Conservation (phyloP, 2,113 vertebrate genomes). For the Bostrychus sinensis region DNA sequence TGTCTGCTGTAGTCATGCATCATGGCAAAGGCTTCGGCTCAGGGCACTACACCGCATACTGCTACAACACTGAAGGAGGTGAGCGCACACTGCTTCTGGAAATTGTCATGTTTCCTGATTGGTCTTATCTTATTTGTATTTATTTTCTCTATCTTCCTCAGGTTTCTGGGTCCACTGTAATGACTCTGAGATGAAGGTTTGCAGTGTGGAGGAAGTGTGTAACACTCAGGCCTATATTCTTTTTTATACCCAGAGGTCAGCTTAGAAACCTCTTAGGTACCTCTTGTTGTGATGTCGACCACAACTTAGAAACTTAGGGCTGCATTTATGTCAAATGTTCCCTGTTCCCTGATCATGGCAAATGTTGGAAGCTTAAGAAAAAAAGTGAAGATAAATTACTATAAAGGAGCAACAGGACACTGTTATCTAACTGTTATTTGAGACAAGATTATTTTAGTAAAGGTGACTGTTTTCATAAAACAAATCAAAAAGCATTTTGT, state of each 20-base stretch:
- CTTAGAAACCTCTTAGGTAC: conserved; percentile 72
- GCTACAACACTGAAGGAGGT: conserved; percentile 99
- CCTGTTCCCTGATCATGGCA: conserved; percentile 34
- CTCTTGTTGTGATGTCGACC: conserved; percentile 75
- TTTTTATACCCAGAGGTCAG: conserved; percentile 98
- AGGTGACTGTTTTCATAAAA: not conserved
- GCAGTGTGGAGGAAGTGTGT: conserved; percentile 98
- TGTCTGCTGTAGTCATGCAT: conserved; percentile 99
- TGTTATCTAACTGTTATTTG: not conserved
- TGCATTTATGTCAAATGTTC: conserved; percentile 59
- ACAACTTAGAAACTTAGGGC: conserved; percentile 34
- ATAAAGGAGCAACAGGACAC: conserved; percentile 19
- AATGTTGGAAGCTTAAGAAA: conserved; percentile 34
- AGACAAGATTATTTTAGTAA: not conserved
- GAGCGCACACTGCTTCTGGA: conserved; percentile 55
- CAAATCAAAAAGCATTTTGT: conserved; percentile 41
- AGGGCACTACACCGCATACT: conserved; percentile 99
- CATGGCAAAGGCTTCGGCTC: conserved; percentile 99
- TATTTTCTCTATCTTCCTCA: conserved; percentile 69
- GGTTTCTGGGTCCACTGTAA: conserved; percentile 99
- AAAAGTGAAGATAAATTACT: conserved; percentile 15
- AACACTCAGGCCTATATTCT: conserved; percentile 99
- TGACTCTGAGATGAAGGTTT: conserved; percentile 98
- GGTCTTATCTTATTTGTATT: not conserved
- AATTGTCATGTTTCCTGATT: not conserved